Conservation (phyloP, 2,797 vertebrate genomes). For the Acanthornis magna region DNA sequence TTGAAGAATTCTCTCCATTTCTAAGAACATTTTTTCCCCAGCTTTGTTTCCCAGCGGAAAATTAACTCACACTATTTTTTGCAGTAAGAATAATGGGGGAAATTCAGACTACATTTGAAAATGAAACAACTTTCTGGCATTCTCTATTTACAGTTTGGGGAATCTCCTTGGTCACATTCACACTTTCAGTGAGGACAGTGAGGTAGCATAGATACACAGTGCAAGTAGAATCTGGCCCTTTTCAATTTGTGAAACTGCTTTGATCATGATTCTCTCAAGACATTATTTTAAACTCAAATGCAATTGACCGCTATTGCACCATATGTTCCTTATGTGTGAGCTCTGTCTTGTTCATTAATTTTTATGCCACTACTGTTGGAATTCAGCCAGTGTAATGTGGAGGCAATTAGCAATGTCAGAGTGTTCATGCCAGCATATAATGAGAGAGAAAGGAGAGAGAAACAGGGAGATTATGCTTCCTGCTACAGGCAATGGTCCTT, state of each 20-base stretch:
- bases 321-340: conserved; percentile 66
- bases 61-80: background rate
- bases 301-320: conserved; percentile 44
- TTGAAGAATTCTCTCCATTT: background rate
- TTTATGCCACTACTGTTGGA: conserved; percentile 67
- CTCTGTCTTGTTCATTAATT: conserved; percentile 66
- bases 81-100: background rate
- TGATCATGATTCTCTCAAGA: conserved; percentile 49
- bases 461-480: background rate
- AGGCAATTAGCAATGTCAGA: conserved; percentile 64
- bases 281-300: conserved; percentile 59
- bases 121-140: background rate
- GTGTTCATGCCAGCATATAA: conserved; percentile 50
- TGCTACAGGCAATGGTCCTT: conserved; percentile 48
- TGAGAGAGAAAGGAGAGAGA: conserved; percentile 16
- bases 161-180: background rate
- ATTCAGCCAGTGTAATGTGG: conserved; percentile 66
- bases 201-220: background rate
- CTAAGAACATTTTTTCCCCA: background rate
- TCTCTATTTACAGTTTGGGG: background rate
- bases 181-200: background rate
- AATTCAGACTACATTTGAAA: background rate
- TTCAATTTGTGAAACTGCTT: conserved; percentile 48
- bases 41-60: background rate
- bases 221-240: conserved; percentile 30